A percentile compares a stretch with the other conserved stretches of the same genome.
Evolutionary conservation across 2,113 vertebrate species (phyloP).

Genomic region (Suncus etruscus): DNA sequence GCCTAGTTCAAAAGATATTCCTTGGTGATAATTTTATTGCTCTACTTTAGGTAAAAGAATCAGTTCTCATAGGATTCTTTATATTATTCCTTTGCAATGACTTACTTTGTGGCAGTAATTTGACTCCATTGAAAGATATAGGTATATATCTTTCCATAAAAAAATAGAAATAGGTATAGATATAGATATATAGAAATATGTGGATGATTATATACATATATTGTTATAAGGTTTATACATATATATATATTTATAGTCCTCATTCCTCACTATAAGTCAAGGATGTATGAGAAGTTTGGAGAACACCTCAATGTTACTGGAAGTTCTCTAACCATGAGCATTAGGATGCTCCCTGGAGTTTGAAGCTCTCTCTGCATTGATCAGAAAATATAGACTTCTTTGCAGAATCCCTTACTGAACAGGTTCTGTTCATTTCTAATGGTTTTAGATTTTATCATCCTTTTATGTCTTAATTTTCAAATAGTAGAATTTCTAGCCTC

Average conservation of each 20-base stretch:
- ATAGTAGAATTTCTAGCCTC: not conserved
- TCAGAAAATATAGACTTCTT: not conserved
- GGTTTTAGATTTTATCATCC: not conserved
- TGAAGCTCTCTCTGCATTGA: not conserved
- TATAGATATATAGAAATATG: no score
- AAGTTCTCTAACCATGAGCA: not conserved
- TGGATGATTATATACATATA: no score
- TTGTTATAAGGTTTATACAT: no score
- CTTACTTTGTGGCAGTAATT: not conserved
- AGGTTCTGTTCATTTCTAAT: not conserved
- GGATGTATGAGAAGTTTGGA: not conserved
- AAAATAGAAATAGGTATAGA: no score
- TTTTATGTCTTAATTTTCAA: slow-evolving; percentile 44
- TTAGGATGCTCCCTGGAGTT: not conserved
- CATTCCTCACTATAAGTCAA: not conserved
- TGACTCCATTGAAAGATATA: not conserved
- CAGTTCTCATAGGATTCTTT: not conserved
- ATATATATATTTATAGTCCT: no score
- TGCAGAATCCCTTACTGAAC: not conserved
- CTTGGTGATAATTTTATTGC: slow-evolving; percentile 9
- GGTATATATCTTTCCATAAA: not conserved
- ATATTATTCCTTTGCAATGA: not conserved
- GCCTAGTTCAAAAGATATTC: not conserved
- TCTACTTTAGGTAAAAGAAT: slow-evolving; percentile 12
- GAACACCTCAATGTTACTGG: not conserved